phyloP scores from a whole-genome alignment of 1,140 invertebrate species.

The Rhopalosiphum maidis region DNA sequence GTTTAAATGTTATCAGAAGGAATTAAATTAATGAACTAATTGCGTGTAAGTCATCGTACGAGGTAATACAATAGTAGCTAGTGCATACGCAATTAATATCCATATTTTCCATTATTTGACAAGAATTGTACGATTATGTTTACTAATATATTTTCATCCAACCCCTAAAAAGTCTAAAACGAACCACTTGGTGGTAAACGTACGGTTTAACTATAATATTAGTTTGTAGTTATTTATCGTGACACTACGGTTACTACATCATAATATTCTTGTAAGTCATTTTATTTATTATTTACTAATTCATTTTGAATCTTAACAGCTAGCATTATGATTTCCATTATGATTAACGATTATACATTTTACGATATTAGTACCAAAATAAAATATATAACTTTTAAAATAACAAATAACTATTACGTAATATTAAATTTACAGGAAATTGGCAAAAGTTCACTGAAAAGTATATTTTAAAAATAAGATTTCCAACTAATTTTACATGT shows the following conservation, averaged over 20 bases:
- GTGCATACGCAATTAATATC: neutral
- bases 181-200: neutral
- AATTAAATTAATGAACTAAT: neutral
- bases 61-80: neutral
- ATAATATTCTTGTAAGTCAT: neutral
- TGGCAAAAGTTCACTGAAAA: neutral
- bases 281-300: neutral
- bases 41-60: neutral
- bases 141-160: neutral
- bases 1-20: neutral
- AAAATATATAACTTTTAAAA: neutral
- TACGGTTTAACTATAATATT: neutral
- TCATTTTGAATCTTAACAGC: neutral
- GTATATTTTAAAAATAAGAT: conserved; percentile 9
- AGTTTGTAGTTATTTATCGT: neutral
- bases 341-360: neutral
- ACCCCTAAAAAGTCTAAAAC: neutral
- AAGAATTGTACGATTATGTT: neutral
- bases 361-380: neutral
- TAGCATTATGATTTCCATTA: neutral
- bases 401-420: neutral
- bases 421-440: neutral
- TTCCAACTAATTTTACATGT: neutral
- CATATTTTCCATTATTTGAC: neutral
- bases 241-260: neutral